Percentiles rank a stretch among this genome's conserved stretches.
These are phyloP conservation scores for Monochamus alternatus DNA, from an alignment of 2,888 invertebrate species.

Conservation along the genomic window DNA sequence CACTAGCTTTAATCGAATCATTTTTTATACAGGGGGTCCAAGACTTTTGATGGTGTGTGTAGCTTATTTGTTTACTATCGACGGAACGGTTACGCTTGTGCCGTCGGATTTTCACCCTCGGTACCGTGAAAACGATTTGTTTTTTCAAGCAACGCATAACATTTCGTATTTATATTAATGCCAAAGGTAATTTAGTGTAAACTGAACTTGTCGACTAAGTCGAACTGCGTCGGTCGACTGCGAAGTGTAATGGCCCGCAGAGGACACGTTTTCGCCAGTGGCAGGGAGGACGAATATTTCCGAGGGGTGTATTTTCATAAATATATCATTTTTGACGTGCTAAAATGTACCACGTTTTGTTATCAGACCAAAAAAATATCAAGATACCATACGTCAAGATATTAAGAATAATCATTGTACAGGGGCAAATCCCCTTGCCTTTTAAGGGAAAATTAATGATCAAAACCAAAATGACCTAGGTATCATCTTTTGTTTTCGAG, in stretches of 20 bases:
- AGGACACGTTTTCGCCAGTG: slow-evolving; percentile 19
- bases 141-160: slow-evolving; percentile 28
- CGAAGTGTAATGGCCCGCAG: slow-evolving; percentile 27
- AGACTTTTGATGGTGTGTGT: not conserved
- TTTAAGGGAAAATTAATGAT: too few relatives aligned
- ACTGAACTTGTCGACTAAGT: slow-evolving; percentile 30
- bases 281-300: slow-evolving; percentile 5
- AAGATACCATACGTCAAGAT: too few relatives aligned
- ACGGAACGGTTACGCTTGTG: not conserved
- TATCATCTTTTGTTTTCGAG: too few relatives aligned
- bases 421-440: too few relatives aligned
- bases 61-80: slow-evolving; percentile 1
- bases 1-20: too few relatives aligned
- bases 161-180: slow-evolving; percentile 30
- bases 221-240: slow-evolving; percentile 26
- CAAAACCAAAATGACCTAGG: too few relatives aligned
- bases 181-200: slow-evolving; percentile 36
- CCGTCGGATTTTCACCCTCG: slow-evolving; percentile 17
- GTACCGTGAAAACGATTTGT: slow-evolving; percentile 28
- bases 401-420: too few relatives aligned
- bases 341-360: too few relatives aligned
- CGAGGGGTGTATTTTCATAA: not conserved
- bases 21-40: too few relatives aligned
- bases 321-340: too few relatives aligned
- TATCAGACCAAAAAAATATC: too few relatives aligned